Percentiles rank a stretch among this genome's conserved stretches.
Conservation (phyloP, 2,888 invertebrate genomes). For the Polylopha cassiicola region DNA sequence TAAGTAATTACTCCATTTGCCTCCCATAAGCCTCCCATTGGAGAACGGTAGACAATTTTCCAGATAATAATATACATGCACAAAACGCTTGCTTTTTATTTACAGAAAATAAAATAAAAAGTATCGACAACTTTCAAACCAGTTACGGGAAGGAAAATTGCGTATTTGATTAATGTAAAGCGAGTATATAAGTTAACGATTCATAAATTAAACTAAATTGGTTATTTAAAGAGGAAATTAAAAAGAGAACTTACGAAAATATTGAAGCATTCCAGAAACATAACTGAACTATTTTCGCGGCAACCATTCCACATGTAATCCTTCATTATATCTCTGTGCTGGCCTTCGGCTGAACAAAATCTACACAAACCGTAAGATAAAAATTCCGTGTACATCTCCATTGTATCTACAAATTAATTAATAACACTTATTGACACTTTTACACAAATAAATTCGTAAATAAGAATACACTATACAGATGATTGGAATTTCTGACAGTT, state of each 20-base stretch:
- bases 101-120: too few species aligned
- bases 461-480: too few species aligned
- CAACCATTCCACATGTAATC: constrained; percentile 44
- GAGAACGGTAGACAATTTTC: too few species aligned
- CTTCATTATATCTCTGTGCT: constrained; percentile 47
- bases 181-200: neutral
- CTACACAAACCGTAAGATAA: constrained; percentile 55
- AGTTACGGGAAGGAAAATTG: too few species aligned
- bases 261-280: constrained; percentile 54
- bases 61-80: too few species aligned
- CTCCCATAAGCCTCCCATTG: too few species aligned
- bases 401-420: neutral
- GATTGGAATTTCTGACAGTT: too few species aligned
- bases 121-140: too few species aligned
- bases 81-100: too few species aligned
- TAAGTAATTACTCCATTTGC: too few species aligned
- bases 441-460: neutral
- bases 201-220: too few species aligned
- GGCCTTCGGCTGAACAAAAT: constrained; percentile 49
- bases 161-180: neutral
- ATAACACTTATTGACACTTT: neutral
- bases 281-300: constrained; percentile 50
- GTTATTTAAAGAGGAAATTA: neutral
- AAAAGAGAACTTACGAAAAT: constrained; percentile 46
- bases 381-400: constrained; percentile 26